Evolutionary conservation across 2,888 invertebrate genomes (phyloP).

Genomic region (Holacanthella duospinosa): DNA sequence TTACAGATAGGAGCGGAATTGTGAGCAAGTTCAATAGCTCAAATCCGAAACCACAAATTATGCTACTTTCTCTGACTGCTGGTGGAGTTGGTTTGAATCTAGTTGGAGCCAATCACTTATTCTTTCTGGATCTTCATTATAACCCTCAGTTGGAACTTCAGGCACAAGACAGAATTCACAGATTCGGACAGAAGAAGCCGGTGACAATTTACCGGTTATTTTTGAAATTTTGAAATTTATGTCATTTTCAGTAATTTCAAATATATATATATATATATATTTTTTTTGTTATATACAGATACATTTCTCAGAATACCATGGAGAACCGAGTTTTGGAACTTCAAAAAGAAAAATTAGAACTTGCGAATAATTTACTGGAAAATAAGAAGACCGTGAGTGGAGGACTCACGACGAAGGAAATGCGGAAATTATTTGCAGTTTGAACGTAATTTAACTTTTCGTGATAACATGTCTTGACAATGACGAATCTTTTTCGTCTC

Average conservation of each 20-base stretch:
- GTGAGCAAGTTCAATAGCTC: constrained; percentile 23
- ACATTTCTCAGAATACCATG: constrained; percentile 73
- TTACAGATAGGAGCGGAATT: constrained; percentile 19
- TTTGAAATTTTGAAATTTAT: constrained; percentile 11
- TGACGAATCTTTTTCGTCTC: no score
- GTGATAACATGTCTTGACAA: no score
- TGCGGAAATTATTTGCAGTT: constrained; percentile 44
- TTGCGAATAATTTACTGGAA: constrained; percentile 64
- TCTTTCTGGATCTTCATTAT: constrained; percentile 88
- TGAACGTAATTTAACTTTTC: no score
- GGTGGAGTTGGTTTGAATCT: constrained; percentile 93
- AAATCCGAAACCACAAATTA: constrained; percentile 40
- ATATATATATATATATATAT: not conserved
- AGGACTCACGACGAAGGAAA: constrained; percentile 68
- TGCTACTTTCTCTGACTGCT: constrained; percentile 79
- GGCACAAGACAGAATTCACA: constrained; percentile 85
- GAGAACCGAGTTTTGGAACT: constrained; percentile 72
- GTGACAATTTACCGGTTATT: constrained; percentile 71
- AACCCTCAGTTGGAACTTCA: constrained; percentile 92
- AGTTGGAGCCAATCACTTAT: constrained; percentile 80
- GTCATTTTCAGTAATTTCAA: not conserved
- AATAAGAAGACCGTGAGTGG: constrained; percentile 52
- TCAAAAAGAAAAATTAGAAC: constrained; percentile 64
- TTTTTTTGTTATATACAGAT: constrained; percentile 45
- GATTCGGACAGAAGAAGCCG: constrained; percentile 73